Evolutionary conservation across 2,888 invertebrate species (phyloP).

Genomic region (Nesidiocoris tenuis): DNA sequence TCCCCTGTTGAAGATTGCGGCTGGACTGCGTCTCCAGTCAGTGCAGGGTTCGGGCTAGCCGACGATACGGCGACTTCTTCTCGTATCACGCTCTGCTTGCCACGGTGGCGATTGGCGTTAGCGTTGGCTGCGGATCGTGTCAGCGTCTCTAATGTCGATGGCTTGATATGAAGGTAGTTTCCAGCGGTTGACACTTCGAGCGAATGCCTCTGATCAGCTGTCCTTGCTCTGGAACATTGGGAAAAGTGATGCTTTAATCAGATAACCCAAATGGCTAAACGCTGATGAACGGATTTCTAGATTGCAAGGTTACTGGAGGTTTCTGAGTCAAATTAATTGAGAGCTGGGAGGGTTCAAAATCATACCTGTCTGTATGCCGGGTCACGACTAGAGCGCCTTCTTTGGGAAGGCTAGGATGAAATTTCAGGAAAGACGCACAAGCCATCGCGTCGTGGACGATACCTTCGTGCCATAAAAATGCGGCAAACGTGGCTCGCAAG

Average conservation of each 20-base stretch:
- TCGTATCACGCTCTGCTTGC: conserved; percentile 54
- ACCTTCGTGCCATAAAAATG: conserved; percentile 95
- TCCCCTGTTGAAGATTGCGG: conserved; percentile 54
- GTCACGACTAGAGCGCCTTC: conserved; percentile 75
- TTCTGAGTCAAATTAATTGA: no score
- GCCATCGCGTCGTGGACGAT: conserved; percentile 98
- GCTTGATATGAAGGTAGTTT: conserved; percentile 75
- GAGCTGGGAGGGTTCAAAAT: no score
- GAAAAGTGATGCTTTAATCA: not conserved
- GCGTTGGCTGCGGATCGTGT: conserved; percentile 78
- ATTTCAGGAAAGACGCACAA: conserved; percentile 93
- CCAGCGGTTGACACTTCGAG: conserved; percentile 73
- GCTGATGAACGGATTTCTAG: no score
- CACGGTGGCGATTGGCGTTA: conserved; percentile 68
- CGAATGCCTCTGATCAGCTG: conserved; percentile 77
- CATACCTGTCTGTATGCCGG: conserved; percentile 54
- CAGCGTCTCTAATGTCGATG: conserved; percentile 73
- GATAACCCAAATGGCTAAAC: no score
- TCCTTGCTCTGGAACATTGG: conserved; percentile 58
- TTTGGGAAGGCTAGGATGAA: conserved; percentile 83
- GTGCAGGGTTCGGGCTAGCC: not conserved
- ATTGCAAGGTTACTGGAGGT: no score
- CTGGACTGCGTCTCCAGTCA: not conserved
- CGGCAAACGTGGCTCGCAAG: conserved; percentile 91
- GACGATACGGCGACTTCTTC: conserved; percentile 53